Conservation (phyloP, 2,888 invertebrate genomes). For the Portevinia maculata region DNA sequence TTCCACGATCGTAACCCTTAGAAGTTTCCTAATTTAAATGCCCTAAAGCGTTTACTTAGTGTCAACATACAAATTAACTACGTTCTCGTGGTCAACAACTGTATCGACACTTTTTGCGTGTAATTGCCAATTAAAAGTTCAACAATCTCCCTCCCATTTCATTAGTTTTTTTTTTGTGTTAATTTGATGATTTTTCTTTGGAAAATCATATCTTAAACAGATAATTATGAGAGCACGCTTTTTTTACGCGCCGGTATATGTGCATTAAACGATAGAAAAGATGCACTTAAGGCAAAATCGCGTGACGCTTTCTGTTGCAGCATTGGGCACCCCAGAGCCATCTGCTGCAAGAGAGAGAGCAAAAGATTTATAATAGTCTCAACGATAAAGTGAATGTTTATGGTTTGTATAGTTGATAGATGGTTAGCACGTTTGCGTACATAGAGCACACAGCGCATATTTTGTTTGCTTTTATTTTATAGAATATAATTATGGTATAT, state of each 20-base stretch:
- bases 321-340: constrained; percentile 5
- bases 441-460: constrained; percentile 32
- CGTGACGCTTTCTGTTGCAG: constrained; percentile 57
- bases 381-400: constrained; percentile 69
- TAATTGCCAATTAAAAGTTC: constrained; percentile 42
- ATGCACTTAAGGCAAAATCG: constrained; percentile 59
- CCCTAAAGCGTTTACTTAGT: background rate
- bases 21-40: too few species aligned
- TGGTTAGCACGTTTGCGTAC: constrained; percentile 32
- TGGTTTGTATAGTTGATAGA: constrained; percentile 64
- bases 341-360: constrained; percentile 10
- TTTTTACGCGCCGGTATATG: constrained; percentile 8
- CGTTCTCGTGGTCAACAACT: constrained; percentile 5
- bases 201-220: constrained; percentile 43
- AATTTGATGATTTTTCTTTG: constrained; percentile 42
- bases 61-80: background rate
- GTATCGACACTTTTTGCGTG: constrained; percentile 36
- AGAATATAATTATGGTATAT: constrained; percentile 65
- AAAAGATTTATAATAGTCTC: constrained; percentile 50
- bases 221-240: constrained; percentile 56
- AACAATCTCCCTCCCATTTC: constrained; percentile 36
- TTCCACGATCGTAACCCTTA: too few species aligned
- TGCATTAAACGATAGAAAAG: constrained; percentile 24
- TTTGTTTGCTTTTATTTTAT: constrained; percentile 36
- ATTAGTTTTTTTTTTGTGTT: constrained; percentile 18